Evolutionary conservation across 2,113 vertebrate genomes (phyloP).

Genomic region (Vidua macroura): DNA sequence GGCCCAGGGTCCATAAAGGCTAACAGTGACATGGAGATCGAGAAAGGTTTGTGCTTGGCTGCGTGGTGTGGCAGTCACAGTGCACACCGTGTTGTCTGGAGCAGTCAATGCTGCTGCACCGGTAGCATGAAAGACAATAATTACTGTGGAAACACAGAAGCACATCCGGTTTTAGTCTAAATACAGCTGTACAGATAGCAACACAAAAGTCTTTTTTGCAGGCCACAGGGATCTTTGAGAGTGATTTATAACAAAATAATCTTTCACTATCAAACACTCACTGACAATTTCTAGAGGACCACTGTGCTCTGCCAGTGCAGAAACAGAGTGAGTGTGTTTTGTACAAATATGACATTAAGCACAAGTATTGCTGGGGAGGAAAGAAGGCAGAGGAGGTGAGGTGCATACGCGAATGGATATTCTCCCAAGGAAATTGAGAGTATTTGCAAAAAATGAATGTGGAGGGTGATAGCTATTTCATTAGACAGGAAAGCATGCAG

Average conservation of each 20-base stretch:
- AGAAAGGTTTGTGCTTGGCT: neutral
- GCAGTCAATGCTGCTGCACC: neutral
- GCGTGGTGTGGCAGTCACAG: neutral
- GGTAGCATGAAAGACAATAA: neutral
- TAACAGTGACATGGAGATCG: neutral
- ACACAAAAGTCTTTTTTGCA: neutral
- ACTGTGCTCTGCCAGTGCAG: neutral
- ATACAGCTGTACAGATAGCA: neutral
- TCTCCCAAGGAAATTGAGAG: neutral
- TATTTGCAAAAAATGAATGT: neutral
- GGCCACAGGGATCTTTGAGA: neutral
- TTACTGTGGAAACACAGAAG: neutral
- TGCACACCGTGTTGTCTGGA: fast-evolving
- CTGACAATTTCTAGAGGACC: neutral
- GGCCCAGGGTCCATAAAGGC: neutral
- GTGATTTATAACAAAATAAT: neutral
- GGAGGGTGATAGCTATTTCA: neutral
- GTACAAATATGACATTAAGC: neutral
- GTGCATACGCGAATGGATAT: neutral
- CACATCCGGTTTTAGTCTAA: neutral
- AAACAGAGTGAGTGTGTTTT: neutral
- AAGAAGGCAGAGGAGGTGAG: neutral
- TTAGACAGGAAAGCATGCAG: neutral
- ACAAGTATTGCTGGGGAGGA: neutral
- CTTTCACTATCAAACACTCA: neutral